Evolutionary conservation across 2,113 vertebrate genomes (phyloP), one percentile per base, ranked within the genome.

Genomic region (Pluvianellus socialis): DNA sequence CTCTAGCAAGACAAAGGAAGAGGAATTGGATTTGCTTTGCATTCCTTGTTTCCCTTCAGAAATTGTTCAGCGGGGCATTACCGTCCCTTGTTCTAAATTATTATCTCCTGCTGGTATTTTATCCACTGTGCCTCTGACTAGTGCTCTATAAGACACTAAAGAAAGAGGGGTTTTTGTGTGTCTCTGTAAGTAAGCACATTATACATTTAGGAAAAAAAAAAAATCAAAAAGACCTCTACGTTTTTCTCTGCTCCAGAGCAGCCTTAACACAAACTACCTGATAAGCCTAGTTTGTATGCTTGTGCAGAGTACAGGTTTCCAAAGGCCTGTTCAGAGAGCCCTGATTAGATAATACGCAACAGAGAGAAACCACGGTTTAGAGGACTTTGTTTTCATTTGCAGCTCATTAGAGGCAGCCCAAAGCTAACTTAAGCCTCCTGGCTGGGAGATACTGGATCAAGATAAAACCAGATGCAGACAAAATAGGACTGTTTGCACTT

Each of bases 361-460:
- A 86, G 61, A 73, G 88, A 88, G 42, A 83, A 82, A 66, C 14
- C 45, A 49, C 0, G 22, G 50, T 62, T 94, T 87, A 63, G 75
- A 96, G 86, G 93, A 92, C 73, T 95, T 89, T 84, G 79, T 96
- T 96, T 96, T 96, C 83, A 58, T 92, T 94, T 96, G 91, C 80
- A 88, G 88, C n/a, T 94, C 86, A 80, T 73, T 90, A 90, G 35
- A 88, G 71, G 67, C 92, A 89, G 91, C 65, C 76, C 89, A 94
- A 74, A 91, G 89, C 65, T 94, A 94, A 92, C 80, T 79, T 74
- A 77, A 81, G 76, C 80, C 86, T 94, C 52, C 94, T 92, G 86
- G 32, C 63, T 86, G 68, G 26, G 65, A 91, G 76, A 91, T 88
- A 92, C n/a, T 67, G 86, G 50, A 77, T 74, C 42, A 38, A 87